These are phyloP conservation scores for Hoplostethus mediterraneus DNA, from an alignment of 2,797 vertebrate genomes.

Conservation along the genomic window DNA sequence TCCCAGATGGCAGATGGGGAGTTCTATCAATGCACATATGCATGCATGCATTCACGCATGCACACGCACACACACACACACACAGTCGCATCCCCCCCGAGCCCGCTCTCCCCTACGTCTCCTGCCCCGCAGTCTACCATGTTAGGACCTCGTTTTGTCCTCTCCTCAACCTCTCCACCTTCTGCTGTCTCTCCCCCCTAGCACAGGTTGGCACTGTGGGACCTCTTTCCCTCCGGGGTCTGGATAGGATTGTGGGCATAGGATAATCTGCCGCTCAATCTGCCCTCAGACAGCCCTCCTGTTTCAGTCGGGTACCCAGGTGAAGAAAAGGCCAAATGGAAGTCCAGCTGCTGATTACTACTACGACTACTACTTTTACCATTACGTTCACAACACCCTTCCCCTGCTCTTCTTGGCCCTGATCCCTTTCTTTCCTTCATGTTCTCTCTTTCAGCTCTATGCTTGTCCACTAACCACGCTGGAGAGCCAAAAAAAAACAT, in stretches of 20 bases:
- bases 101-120: slow-evolving; percentile 58
- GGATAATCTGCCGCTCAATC: slow-evolving; percentile 43
- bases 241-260: slow-evolving; percentile 9
- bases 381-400: slow-evolving; percentile 3
- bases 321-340: not conserved
- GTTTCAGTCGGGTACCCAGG: slow-evolving; percentile 43
- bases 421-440: not conserved
- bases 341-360: too few species aligned
- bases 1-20: slow-evolving; percentile 63
- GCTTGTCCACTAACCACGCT: slow-evolving; percentile 19
- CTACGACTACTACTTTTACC: not conserved
- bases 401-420: not conserved
- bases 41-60: slow-evolving; percentile 26
- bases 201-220: slow-evolving; percentile 53
- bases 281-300: slow-evolving; percentile 25
- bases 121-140: slow-evolving; percentile 50
- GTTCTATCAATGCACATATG: slow-evolving; percentile 37
- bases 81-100: slow-evolving; percentile 27
- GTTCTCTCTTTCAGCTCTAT: slow-evolving; percentile 17
- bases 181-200: slow-evolving; percentile 63
- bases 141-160: slow-evolving; percentile 77
- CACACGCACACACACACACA: slow-evolving; percentile 22
- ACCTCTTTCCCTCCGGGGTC: slow-evolving; percentile 30
- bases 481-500: slow-evolving; percentile 30
- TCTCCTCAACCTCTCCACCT: slow-evolving; percentile 72